Base-by-base conservation (phyloP, 2,113 vertebrate genomes). In the Odocoileus virginianus region DNA sequence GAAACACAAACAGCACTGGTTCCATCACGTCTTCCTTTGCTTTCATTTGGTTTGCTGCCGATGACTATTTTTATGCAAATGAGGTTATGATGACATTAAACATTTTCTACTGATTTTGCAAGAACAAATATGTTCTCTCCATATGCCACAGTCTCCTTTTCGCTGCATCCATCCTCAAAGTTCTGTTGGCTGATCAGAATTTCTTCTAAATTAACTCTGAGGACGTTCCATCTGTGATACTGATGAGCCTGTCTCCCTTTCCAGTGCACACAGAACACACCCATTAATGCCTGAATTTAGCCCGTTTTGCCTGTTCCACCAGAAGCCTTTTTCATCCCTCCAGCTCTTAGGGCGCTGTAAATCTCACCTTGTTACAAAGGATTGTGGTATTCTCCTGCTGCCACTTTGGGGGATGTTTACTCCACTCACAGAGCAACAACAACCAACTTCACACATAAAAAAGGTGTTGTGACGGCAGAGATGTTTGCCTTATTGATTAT, bases 111-210 rank as follows among this genome's bases (percentile, higher is more conserved):
- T 98, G 95, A 96, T 96, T 98, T 98, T 96, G 96, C 78, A 97
- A 97, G 97, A 97, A 98, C 97, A 98, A 98, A 98, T 98, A 98
- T 96, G 97, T 96, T 98, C 97, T 16, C 88, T 96, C 98, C 98
- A 98, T 97, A 96, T 98, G 98, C 92, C 94, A 96, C 71, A 14
- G 47, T 83, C 91, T 96, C 96, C 95, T 87, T 95, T 97, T 81
- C 50, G 81, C 82, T 45, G 71, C 94, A 97, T 94, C 74, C 60
- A 91, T 96, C 85, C 83, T 97, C 90, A 94, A 82, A 95, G 96
- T 71, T 95, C 97, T 64, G 71, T 33, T 91, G 94, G 86, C 50
- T 91, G 94, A 97, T 97, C 55, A 84, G 94, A 76, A 71, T 91
- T 92, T 94, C 90, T 95, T 71, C 79, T 92, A 91, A 96, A 95